A percentile compares a stretch with the other conserved stretches of the same genome.
Evolutionary conservation across 2,113 vertebrate species (phyloP).

Genomic region (Tetrax tetrax): DNA sequence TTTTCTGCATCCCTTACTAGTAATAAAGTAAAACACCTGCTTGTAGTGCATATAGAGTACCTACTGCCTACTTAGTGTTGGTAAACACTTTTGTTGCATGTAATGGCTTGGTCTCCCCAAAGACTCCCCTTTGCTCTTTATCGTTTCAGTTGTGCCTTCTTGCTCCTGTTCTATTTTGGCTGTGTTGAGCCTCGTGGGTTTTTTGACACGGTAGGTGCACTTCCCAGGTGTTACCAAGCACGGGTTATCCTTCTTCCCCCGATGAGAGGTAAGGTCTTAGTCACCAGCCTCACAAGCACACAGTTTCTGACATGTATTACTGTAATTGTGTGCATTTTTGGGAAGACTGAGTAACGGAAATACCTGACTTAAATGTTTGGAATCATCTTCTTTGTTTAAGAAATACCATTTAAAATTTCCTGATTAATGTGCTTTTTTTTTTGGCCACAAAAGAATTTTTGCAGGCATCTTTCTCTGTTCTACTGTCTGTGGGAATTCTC

Average conservation of each 20-base stretch:
- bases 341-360: background rate
- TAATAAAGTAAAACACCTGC: background rate
- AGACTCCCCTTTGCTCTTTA: background rate
- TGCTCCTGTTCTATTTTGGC: background rate
- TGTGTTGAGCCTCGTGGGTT: background rate
- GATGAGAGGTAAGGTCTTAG: background rate
- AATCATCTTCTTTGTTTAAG: background rate
- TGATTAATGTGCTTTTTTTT: background rate
- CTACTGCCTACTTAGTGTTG: background rate
- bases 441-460: background rate
- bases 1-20: background rate
- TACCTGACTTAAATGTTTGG: background rate
- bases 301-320: background rate
- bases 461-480: background rate
- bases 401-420: background rate
- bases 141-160: background rate
- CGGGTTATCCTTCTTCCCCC: background rate
- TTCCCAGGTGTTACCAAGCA: background rate
- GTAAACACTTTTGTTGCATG: background rate
- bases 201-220: background rate
- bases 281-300: background rate
- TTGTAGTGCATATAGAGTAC: background rate
- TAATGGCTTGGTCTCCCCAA: background rate
- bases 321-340: background rate
- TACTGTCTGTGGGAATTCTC: background rate